A percentile compares a stretch with the other conserved stretches of the same genome.
phyloP scores from a whole-genome alignment of 2,113 vertebrate genomes.

The Boulengeromyrus knoepffleri region DNA sequence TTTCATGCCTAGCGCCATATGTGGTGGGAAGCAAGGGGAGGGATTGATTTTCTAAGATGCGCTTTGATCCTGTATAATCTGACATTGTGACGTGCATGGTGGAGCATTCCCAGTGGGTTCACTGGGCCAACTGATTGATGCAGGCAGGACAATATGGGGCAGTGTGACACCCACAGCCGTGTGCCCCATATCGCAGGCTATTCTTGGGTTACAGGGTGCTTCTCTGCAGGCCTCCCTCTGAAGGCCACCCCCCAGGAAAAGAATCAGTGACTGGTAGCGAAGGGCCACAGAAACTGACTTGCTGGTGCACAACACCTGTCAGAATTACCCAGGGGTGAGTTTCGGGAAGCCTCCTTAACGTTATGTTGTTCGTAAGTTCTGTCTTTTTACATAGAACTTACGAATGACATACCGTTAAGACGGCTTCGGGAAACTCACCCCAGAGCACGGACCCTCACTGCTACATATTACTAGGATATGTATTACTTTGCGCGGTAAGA shows the following conservation, averaged over 20 bases:
- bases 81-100: conserved; percentile 5
- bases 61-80: conserved; percentile 9
- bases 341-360: too few relatives aligned
- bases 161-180: conserved; percentile 13
- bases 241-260: neutral
- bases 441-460: neutral
- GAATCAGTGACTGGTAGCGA: neutral
- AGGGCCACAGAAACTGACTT: neutral
- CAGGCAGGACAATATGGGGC: conserved; percentile 8
- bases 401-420: too few relatives aligned
- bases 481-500: neutral
- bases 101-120: neutral
- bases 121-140: conserved; percentile 6
- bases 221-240: conserved; percentile 6
- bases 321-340: neutral
- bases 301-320: neutral
- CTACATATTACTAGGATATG: neutral
- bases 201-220: conserved; percentile 18
- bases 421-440: neutral
- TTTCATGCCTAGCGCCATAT: neutral
- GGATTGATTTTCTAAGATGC: conserved; percentile 14
- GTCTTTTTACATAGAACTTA: too few relatives aligned
- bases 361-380: too few relatives aligned
- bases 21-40: neutral
- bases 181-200: conserved; percentile 11